Conservation (phyloP, 2,888 invertebrate species). For the Campoletis raptor region DNA sequence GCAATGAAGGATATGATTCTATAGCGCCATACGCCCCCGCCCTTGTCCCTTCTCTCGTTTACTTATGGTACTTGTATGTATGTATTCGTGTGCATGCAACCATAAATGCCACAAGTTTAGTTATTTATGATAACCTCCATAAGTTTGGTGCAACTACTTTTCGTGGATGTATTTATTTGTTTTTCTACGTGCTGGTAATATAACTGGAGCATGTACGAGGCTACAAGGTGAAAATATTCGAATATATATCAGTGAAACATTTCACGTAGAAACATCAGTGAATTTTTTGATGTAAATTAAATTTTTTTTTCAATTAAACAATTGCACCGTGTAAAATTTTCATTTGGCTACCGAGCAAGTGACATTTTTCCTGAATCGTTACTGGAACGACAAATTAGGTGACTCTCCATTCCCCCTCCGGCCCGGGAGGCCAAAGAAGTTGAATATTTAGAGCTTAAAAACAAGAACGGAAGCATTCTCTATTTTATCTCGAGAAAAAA, state of each 20-base stretch:
- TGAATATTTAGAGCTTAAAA: neutral
- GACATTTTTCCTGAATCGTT: neutral
- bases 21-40: slow-evolving; percentile 2
- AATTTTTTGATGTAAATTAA: neutral
- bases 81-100: slow-evolving; percentile 74
- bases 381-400: neutral
- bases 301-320: neutral
- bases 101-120: slow-evolving; percentile 81
- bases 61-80: slow-evolving; percentile 36
- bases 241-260: neutral
- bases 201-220: slow-evolving; percentile 72
- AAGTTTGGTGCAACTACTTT: slow-evolving; percentile 80
- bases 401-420: neutral
- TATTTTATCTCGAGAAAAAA: neutral
- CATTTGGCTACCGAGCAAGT: neutral
- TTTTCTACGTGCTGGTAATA: slow-evolving; percentile 75
- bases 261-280: neutral
- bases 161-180: slow-evolving; percentile 81
- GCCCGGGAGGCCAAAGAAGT: neutral
- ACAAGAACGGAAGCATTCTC: neutral
- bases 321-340: neutral
- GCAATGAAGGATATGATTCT: slow-evolving; percentile 56
- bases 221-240: slow-evolving; percentile 14
- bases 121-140: slow-evolving; percentile 78
- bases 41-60: slow-evolving; percentile 8